These are phyloP conservation scores for Drosophila obscura DNA, from an alignment of 1,140 invertebrate genomes.

Conservation along the genomic window DNA sequence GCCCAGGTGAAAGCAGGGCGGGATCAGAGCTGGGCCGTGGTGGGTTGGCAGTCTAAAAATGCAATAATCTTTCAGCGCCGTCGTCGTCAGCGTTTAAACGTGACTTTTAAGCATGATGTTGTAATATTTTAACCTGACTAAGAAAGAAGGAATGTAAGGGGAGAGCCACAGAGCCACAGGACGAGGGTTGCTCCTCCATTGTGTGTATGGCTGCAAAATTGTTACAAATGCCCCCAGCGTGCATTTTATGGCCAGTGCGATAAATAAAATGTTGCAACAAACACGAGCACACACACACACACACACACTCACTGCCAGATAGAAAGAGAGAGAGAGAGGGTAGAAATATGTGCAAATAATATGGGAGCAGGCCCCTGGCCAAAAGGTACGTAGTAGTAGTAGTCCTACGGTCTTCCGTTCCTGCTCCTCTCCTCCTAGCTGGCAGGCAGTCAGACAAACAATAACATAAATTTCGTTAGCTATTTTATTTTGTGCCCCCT, in stretches of 20 bases:
- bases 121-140: conserved; percentile 82
- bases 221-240: conserved; percentile 81
- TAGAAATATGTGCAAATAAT: conserved; percentile 69
- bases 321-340: background rate
- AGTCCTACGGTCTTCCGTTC: too few relatives aligned
- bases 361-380: conserved; percentile 41
- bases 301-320: background rate
- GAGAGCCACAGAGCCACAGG: background rate
- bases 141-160: conserved; percentile 35
- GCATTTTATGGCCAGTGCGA: conserved; percentile 81
- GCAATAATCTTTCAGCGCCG: conserved; percentile 82
- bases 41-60: conserved; percentile 62
- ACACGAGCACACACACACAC: conserved; percentile 30
- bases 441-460: conserved; percentile 72
- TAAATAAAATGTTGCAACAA: conserved; percentile 81
- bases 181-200: conserved; percentile 51
- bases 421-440: conserved; percentile 29
- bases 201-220: conserved; percentile 70
- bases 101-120: conserved; percentile 82
- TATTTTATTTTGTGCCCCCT: conserved; percentile 55
- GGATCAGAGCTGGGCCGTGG: conserved; percentile 23
- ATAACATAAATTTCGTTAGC: conserved; percentile 79
- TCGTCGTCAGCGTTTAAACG: conserved; percentile 81
- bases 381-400: conserved; percentile 60
- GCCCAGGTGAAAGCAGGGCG: conserved; percentile 24